Evolutionary conservation across 1,140 invertebrate genomes (phyloP).

Genomic region (Polypedilum pembai): DNA sequence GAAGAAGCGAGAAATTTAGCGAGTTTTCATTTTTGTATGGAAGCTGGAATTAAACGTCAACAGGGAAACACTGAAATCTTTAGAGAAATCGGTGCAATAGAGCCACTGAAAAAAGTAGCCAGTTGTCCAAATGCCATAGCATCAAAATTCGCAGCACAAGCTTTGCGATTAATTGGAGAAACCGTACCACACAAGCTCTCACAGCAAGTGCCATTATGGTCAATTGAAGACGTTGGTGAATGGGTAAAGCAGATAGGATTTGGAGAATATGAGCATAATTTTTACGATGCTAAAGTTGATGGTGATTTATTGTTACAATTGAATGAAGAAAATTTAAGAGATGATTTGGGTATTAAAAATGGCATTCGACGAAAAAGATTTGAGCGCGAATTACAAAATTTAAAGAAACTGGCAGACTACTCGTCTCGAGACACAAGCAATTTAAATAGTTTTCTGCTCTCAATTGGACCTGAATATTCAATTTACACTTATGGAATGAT

Average conservation of each 20-base stretch:
- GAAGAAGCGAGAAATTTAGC: slow-evolving; percentile 94
- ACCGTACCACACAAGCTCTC: slow-evolving; percentile 95
- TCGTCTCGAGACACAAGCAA: slow-evolving; percentile 86
- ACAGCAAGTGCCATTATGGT: slow-evolving; percentile 97
- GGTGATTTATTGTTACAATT: slow-evolving; percentile 94
- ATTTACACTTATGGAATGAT: slow-evolving; percentile 97
- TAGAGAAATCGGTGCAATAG: slow-evolving; percentile 88
- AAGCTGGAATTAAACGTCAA: slow-evolving; percentile 94
- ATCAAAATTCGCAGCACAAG: slow-evolving; percentile 94
- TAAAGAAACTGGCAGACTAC: slow-evolving; percentile 97
- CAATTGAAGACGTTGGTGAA: slow-evolving; percentile 88
- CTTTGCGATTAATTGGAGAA: slow-evolving; percentile 89
- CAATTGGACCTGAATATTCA: slow-evolving; percentile 81
- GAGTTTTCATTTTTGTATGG: slow-evolving; percentile 99
- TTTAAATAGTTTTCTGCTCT: slow-evolving; percentile 83
- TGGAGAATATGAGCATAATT: slow-evolving; percentile 69
- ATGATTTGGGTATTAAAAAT: slow-evolving; percentile 89
- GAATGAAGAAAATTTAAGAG: slow-evolving; percentile 81
- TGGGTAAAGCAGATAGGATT: slow-evolving; percentile 99
- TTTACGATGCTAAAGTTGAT: slow-evolving; percentile 88
- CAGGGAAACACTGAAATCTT: slow-evolving; percentile 94
- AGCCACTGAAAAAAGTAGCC: slow-evolving; percentile 91
- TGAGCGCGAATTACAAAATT: slow-evolving; percentile 83
- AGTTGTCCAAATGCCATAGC: slow-evolving; percentile 97
- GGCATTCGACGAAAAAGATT: slow-evolving; percentile 91